phyloP scores from a whole-genome alignment of 2,888 invertebrate species.

The Eledone cirrhosa region DNA sequence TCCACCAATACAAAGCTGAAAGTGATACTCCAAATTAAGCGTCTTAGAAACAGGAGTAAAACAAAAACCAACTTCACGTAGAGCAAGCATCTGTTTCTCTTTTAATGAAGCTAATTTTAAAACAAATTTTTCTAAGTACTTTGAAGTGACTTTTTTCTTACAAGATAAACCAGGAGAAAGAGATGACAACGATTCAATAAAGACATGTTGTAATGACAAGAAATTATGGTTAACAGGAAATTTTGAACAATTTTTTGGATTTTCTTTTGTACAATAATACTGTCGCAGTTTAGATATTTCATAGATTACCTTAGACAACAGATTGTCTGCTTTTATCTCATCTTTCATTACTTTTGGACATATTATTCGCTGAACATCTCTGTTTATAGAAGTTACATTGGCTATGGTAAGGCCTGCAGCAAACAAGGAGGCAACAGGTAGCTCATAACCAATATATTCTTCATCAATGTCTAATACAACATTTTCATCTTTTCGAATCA shows the following conservation, averaged over 20 bases:
- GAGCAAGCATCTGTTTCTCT: slow-evolving; percentile 40
- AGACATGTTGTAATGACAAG: neutral
- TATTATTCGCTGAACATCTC: slow-evolving; percentile 41
- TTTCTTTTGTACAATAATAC: neutral
- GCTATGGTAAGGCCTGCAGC: slow-evolving; percentile 38
- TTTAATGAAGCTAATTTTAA: slow-evolving; percentile 37
- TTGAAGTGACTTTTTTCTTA: neutral
- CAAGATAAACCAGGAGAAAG: slow-evolving; percentile 18
- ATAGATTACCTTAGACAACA: slow-evolving; percentile 32
- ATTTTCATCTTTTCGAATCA: slow-evolving; percentile 36
- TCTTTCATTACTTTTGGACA: slow-evolving; percentile 44
- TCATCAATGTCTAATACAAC: slow-evolving; percentile 57
- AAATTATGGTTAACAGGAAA: neutral
- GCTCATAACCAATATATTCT: slow-evolving; percentile 55
- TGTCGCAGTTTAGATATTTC: neutral
- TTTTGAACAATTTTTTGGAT: neutral
- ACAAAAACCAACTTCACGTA: slow-evolving; percentile 51
- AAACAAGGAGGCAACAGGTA: slow-evolving; percentile 44
- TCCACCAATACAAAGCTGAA: slow-evolving; percentile 50
- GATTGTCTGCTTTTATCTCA: slow-evolving; percentile 43
- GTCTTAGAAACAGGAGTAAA: slow-evolving; percentile 45
- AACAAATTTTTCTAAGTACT: slow-evolving; percentile 32
- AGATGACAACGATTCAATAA: neutral
- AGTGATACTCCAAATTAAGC: slow-evolving; percentile 33
- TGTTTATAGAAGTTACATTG: slow-evolving; percentile 39